Evolutionary conservation across 2,113 vertebrate genomes (phyloP).

Genomic region (Nycticorax nycticorax): DNA sequence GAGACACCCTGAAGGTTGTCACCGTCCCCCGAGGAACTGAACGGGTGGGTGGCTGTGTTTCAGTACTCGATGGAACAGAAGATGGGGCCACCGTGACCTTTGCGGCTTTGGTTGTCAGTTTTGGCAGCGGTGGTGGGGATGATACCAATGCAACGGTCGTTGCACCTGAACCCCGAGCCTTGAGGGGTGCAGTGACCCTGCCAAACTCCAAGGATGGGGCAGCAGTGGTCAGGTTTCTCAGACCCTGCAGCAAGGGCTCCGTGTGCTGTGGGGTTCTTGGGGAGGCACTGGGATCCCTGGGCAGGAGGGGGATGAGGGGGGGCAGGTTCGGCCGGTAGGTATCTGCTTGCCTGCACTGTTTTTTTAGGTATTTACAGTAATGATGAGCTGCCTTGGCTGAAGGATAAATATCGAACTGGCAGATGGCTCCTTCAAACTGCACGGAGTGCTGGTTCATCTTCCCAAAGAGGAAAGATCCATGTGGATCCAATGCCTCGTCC

Average conservation of each 20-base stretch:
- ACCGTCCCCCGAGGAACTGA: not conserved
- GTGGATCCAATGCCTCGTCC: constrained; percentile 82
- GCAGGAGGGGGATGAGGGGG: constrained; percentile 78
- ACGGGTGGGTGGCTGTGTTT: not conserved
- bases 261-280: not conserved
- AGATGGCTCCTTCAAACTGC: constrained; percentile 94
- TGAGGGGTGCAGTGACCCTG: constrained; percentile 27
- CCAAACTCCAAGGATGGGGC: not conserved
- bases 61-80: not conserved
- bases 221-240: constrained; percentile 73
- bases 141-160: not conserved
- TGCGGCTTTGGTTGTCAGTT: constrained; percentile 30
- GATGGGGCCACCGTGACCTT: not conserved
- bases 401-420: constrained; percentile 95
- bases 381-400: constrained; percentile 92
- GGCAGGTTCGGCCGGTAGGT: constrained; percentile 81
- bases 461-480: constrained; percentile 90
- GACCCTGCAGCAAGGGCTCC: constrained; percentile 3
- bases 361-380: constrained; percentile 96
- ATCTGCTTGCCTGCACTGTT: constrained; percentile 91
- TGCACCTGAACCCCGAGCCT: not conserved
- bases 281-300: constrained; percentile 72
- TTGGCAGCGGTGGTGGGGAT: not conserved
- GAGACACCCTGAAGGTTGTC: not conserved
- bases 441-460: constrained; percentile 87